A percentile compares a stretch with the other conserved stretches of the same genome.
These are phyloP conservation scores for Thymelicus sylvestris DNA, from an alignment of 2,888 invertebrate species.

Conservation along the genomic window DNA sequence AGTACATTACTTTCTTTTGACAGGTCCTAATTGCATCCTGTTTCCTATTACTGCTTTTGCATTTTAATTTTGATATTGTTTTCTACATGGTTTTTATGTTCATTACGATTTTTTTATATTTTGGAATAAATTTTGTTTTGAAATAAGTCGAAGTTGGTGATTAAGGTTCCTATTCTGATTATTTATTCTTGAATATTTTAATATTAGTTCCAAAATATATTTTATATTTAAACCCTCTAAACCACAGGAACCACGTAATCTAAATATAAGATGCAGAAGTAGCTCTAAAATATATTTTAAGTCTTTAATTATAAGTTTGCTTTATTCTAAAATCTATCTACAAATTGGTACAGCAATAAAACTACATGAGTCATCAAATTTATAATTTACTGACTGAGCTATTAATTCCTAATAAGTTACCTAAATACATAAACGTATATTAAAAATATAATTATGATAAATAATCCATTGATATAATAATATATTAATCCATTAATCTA, in stretches of 20 bases:
- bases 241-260: slow-evolving; percentile 26
- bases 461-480: slow-evolving; percentile 16
- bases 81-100: slow-evolving; percentile 83
- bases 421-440: slow-evolving; percentile 18
- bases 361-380: slow-evolving; percentile 26
- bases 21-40: slow-evolving; percentile 79
- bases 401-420: slow-evolving; percentile 29
- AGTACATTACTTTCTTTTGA: slow-evolving; percentile 79
- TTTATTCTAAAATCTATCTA: slow-evolving; percentile 13
- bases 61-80: slow-evolving; percentile 76
- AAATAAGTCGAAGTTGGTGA: slow-evolving; percentile 76
- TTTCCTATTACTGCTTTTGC: slow-evolving; percentile 62
- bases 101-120: slow-evolving; percentile 81
- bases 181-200: slow-evolving; percentile 17
- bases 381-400: slow-evolving; percentile 27
- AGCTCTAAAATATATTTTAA: slow-evolving; percentile 29
- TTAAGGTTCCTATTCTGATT: slow-evolving; percentile 76
- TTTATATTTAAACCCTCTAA: slow-evolving; percentile 3
- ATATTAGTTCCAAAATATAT: slow-evolving; percentile 13
- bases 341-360: slow-evolving; percentile 35
- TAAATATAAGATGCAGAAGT: slow-evolving; percentile 36
- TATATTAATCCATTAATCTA: slow-evolving; percentile 6
- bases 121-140: slow-evolving; percentile 82
- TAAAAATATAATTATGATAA: slow-evolving; percentile 11
- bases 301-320: slow-evolving; percentile 26